Base-by-base conservation (phyloP, 1,140 invertebrate species). In the Drosophila ambigua region DNA sequence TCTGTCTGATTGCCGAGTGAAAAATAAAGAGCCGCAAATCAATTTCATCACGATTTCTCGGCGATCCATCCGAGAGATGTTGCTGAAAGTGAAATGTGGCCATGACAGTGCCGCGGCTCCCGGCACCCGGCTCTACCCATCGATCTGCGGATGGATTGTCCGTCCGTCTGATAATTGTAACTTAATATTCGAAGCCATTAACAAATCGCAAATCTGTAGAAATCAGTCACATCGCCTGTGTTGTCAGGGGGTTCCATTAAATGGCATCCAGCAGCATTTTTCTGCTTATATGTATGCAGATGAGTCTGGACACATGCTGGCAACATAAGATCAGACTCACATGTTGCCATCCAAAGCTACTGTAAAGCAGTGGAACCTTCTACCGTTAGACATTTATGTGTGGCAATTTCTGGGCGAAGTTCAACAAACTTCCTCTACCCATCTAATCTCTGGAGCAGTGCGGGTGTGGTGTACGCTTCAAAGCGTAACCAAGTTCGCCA, bases 21-120 rank as follows among this genome's bases (percentile, higher is more conserved):
- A 77, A 74, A 77, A 51, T 84, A 76, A 77, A 85, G 74, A 84
- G 76, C 74, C 79, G 78, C 82, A 85, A 85, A 85, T 85, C 82
- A 85, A 85, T 85, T 85, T 85, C 83, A 87, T 87, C 82, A 85
- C 82, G 82, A 85, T 85, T 85, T 85, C 82, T 78, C 77, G 69
- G 81, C 84, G 82, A 72, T 49, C 15, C 13, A 31, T 31, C 15
- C 9, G 16, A 35, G 13, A 71, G 62, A 66, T 82, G 68, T 74
- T 80, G 81, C 64, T 78, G 82, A 85, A 85, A 87, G 82, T 85
- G 82, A 85, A 85, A 87, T 85, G 82, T 81, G 82, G 75, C 82
- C 82, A 76, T 81, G 83, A 77, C 82, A 87, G 68, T 87, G 82
- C 74, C 35, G 48, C 11, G 28, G 49, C 51, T n/a, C 51, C 59